Conservation (phyloP, 2,113 vertebrate species). For the Acanthisitta chloris region DNA sequence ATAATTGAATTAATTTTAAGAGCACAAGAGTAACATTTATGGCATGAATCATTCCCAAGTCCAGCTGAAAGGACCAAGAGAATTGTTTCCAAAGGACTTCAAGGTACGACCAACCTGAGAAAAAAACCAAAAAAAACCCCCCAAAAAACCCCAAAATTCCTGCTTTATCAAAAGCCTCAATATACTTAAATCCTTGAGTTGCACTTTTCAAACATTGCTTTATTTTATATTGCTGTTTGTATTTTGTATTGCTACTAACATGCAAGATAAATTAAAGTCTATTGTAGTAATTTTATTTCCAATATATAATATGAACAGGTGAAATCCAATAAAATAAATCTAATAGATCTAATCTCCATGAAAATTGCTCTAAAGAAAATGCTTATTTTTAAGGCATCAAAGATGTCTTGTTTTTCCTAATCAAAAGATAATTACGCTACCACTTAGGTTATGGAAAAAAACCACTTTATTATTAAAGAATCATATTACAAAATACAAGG, state of each 20-base stretch:
- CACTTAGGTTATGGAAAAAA: background rate
- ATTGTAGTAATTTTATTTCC: background rate
- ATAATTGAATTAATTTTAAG: background rate
- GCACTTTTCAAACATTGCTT: background rate
- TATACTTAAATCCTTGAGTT: background rate
- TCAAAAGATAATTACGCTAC: background rate
- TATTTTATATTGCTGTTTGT: background rate
- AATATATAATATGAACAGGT: background rate
- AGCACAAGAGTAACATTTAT: background rate
- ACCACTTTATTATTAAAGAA: background rate
- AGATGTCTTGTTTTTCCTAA: background rate
- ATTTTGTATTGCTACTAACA: background rate
- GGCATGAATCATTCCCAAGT: background rate
- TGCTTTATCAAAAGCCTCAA: background rate
- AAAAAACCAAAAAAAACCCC: background rate
- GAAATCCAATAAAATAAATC: background rate
- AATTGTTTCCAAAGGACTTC: background rate
- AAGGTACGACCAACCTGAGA: background rate
- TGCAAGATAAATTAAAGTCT: background rate
- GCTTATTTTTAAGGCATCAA: background rate
- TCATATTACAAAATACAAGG: background rate
- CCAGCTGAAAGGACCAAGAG: background rate
- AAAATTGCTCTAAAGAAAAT: background rate
- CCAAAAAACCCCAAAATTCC: no score
- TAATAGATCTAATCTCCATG: background rate